Percentiles rank a stretch among this genome's conserved stretches.
These are phyloP conservation scores for Corydoras sp. DNA, from an alignment of 2,113 vertebrate genomes.

Conservation along the genomic window DNA sequence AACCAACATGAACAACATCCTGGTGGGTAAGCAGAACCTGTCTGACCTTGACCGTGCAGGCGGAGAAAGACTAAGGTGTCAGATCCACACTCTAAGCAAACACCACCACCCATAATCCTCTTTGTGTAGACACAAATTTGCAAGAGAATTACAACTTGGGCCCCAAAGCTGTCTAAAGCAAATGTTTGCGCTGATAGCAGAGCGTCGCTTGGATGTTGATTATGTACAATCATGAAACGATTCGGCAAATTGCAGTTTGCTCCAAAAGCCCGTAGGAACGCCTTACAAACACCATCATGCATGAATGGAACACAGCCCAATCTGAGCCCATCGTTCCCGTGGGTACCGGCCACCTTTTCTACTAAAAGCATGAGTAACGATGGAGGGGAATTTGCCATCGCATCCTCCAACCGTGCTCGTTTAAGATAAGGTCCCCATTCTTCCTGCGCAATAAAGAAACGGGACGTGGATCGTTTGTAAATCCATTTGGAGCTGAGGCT, in stretches of 20 bases:
- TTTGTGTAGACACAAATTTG: constrained; percentile 15
- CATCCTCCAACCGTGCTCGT: no score
- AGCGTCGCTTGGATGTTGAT: constrained; percentile 6
- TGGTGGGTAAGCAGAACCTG: background rate
- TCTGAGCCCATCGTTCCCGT: constrained; percentile 7
- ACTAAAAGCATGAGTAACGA: no score
- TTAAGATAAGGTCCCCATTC: no score
- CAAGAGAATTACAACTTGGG: constrained; percentile 9
- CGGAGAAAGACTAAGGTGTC: background rate
- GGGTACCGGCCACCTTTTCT: background rate
- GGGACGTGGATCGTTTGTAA: background rate
- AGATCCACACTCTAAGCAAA: background rate
- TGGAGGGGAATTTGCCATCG: no score
- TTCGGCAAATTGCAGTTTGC: constrained; percentile 35
- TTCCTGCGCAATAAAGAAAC: no score
- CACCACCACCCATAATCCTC: constrained; percentile 18
- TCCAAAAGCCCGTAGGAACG: constrained; percentile 28
- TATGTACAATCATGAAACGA: constrained; percentile 12
- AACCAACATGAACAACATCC: no score
- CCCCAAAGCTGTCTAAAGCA: constrained; percentile 5
- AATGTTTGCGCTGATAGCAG: background rate
- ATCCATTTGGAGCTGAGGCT: constrained; percentile 17
- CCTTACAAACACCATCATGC: constrained; percentile 30
- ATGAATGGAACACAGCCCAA: background rate
- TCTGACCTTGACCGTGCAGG: constrained; percentile 21